phyloP scores from a whole-genome alignment of 1,140 invertebrate genomes.

The Calliopsis andreniformis region DNA sequence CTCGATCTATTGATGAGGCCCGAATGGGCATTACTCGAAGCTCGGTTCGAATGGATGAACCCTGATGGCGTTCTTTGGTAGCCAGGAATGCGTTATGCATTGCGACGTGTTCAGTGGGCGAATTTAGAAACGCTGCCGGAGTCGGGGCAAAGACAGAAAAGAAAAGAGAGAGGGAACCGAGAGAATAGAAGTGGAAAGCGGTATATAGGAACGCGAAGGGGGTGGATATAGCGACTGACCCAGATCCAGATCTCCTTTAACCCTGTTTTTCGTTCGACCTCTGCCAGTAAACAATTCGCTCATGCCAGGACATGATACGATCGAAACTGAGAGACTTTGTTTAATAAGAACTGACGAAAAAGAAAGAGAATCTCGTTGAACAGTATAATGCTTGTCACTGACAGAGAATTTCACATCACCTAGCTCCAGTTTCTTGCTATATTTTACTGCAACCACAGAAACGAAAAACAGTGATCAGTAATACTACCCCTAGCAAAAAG shows the following conservation, averaged over 20 bases:
- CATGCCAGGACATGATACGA: constrained; percentile 21
- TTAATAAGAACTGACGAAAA: constrained; percentile 25
- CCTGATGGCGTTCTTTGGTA: constrained; percentile 21
- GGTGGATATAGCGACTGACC: constrained; percentile 46
- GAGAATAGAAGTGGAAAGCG: constrained; percentile 6
- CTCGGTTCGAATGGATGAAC: constrained; percentile 19
- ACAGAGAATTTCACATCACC: too few species aligned
- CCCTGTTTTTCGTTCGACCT: constrained; percentile 29
- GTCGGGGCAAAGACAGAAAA: constrained; percentile 17
- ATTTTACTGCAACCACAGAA: too few species aligned
- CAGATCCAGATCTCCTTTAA: constrained; percentile 43
- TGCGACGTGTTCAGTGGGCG: constrained; percentile 36
- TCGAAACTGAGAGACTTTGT: constrained; percentile 32
- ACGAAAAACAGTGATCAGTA: too few species aligned
- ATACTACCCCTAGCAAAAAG: too few species aligned
- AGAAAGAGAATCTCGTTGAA: neutral
- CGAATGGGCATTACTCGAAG: neutral
- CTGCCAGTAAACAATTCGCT: constrained; percentile 31
- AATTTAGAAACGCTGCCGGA: constrained; percentile 37
- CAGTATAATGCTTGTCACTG: neutral
- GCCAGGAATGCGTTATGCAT: constrained; percentile 51
- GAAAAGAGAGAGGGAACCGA: neutral
- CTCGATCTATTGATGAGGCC: neutral
- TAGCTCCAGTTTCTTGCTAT: too few species aligned
- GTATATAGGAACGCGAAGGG: constrained; percentile 9